These are phyloP conservation scores for Resseliella maxima DNA, from an alignment of 2,888 invertebrate species.

Conservation along the genomic window DNA sequence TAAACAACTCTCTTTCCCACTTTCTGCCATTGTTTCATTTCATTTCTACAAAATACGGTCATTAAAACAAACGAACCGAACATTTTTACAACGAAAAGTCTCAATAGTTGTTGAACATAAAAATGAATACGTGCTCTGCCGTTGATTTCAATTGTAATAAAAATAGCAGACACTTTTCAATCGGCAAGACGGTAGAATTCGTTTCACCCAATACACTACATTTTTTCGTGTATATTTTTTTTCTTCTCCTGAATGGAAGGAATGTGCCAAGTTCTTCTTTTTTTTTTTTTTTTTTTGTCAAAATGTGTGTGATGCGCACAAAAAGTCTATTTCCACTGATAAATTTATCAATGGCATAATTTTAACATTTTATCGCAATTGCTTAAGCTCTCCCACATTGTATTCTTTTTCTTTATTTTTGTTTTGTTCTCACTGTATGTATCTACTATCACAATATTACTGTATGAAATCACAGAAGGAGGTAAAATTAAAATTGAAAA, in stretches of 20 bases:
- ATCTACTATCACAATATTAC: neutral
- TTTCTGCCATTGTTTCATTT: neutral
- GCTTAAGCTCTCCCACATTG: neutral
- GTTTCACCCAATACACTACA: too few species aligned
- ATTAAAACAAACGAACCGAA: constrained; percentile 19
- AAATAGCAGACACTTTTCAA: neutral
- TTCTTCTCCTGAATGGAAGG: too few species aligned
- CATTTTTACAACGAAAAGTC: neutral
- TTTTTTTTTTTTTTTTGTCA: too few species aligned
- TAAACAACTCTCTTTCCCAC: neutral
- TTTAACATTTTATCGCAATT: neutral
- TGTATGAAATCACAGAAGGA: neutral
- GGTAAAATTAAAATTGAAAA: neutral
- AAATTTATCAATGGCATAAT: constrained; percentile 20
- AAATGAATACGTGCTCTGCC: neutral
- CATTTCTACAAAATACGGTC: constrained; percentile 22
- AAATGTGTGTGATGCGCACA: neutral
- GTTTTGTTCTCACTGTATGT: neutral
- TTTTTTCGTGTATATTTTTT: too few species aligned
- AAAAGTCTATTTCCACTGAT: neutral
- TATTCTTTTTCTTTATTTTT: neutral
- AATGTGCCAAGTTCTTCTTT: too few species aligned
- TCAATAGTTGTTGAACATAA: constrained; percentile 3
- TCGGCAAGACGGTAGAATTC: neutral
- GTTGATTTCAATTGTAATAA: neutral